Evolutionary conservation across 2,113 vertebrate species (phyloP), one percentile per base, ranked within the genome.

Genomic region (Phylloscopus trochiloides): DNA sequence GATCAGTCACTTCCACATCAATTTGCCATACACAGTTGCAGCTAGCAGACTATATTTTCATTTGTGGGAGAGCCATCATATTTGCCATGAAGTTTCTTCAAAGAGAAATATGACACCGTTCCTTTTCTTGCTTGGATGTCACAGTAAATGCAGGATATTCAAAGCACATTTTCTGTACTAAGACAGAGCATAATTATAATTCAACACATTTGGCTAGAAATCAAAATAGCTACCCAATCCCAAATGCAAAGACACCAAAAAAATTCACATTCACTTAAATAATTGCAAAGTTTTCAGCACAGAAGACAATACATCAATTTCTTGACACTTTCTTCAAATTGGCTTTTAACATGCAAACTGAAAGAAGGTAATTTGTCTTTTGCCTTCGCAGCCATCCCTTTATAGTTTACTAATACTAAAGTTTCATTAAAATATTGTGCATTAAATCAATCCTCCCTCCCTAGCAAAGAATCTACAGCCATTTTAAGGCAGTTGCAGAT

Each of bases 261-360:
- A 80, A 88, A 32, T 50, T 88, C 61, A 42, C 58, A 91, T 95
- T 77, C 34, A 80, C 48, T 94, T 91, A 80, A 92, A 75, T 43
- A 32, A 76, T 31, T 75, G 52, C 51, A 94, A 91, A 91, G 91
- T 94, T 96, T 75, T 93, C 67, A 88, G 59, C n/a, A 75, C 14
- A 32, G 78, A 72, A 96, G 58, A 93, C 85, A 95, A 92, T 89
- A 74, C 25, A 94, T 97, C 80, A 79, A 42, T 91, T 94, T 96
- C 67, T 87, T 95, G 96, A 95, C 62, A 77, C 19, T 78, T 92
- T 20, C 50, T 77, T 94, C 84, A 94, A 95, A 94, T 31, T 90
- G 32, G 31, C 48, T 84, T 86, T 96, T 81, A 95, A 74, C 4
- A 3, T 81, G 78, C 59, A 96, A 92, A 68, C 20, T 22, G 38